Evolutionary conservation across 2,797 vertebrate genomes (phyloP), one percentile per base, ranked within the genome.

Genomic region (Clamator glandarius): DNA sequence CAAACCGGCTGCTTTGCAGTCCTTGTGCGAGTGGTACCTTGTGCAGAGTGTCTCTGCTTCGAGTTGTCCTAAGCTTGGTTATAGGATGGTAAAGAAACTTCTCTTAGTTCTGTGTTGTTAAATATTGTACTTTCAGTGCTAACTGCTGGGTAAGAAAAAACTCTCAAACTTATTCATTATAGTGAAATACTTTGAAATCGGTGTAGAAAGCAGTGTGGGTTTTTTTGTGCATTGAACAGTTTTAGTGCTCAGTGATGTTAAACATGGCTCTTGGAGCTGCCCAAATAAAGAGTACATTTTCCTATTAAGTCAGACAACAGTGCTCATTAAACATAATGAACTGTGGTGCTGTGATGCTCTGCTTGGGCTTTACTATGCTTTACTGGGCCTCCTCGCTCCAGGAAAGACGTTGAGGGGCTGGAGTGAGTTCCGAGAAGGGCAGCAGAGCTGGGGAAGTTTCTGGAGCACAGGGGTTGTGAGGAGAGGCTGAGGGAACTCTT

Each of bases 181-280:
- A 0, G 0, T 11, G 48, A 62, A 70, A 7, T 50, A 42, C 36
- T 74, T 84, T 33, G 16, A 41, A 81, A 80, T 46, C 0, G 1
- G 10, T 46, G 12, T 25, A 5, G n/a, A 61, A 54, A 89, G 5
- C n/a, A 6, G 15, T 2, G 0, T 0, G 1, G 5, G 62, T 62
- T 86, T 4, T 16, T 50, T 24, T 21, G 24, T 14, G 20, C 29
- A 10, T 14, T 36, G 16, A 35, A 26, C 19, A 12, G n/a, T 31
- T 77, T 57, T 41, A 67, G 39, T 31, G 7, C 11, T 8, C 20
- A 52, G 23, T n/a, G 44, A 24, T 42, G 33, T 55, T 52, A 69
- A 70, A 23, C 55, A 16, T 23, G 7, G 11, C 5, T 70, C 85
- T 58, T 2, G 11, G 36, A 78, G 18, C 35, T 2, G 7, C 4